Base-by-base conservation (phyloP, 37 sponge, comb jelly and placozoan species). In the Corticium candelabrum region DNA sequence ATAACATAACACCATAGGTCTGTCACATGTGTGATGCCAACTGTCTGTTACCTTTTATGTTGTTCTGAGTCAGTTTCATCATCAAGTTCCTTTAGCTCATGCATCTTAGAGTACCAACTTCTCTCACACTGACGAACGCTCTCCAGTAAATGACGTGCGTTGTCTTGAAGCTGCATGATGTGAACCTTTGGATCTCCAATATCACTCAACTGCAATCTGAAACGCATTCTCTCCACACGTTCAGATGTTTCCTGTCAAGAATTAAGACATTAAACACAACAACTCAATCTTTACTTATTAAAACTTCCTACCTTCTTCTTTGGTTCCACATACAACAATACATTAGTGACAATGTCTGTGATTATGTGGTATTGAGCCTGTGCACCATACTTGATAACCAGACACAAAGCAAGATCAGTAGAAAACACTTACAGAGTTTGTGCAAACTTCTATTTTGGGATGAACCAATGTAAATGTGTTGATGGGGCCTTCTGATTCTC, bases 291-390 rank as follows among this genome's bases (percentile, higher is more conserved):
- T 40, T 0, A 5, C 1, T 37, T 27, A 4, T 32, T 32, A n/a
- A 35, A 74, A 0, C 30, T 21, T 0, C 27, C 31, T 74, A 90
- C 91, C 88, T 92, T 96, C 70, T 85, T 81, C 56, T 79, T 80
- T 1, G 93, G 84, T 40, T 96, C 90, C 35, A 91, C 89, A 82
- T 96, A 82, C 1, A 96, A 82, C 7, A 96, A 76, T 27, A 96
- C 82, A 40, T 96, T 96, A 74, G 85, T 92, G 39, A 96, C 37
- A 39, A 96, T 93, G 73, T 96, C 94, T 62, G 87, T 75, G 4
- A 96, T 80, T 67, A 96, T 41, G 2, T 79, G 75, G 67, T 92
- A 87, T 82, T 96, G 96, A 76, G 41, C 77, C 77, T 76, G 40
- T 4, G 11, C 41, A 76, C n/a, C 0, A n/a, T 27, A 68, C 5